A percentile compares a stretch with the other conserved stretches of the same genome.
Evolutionary conservation across 1,140 invertebrate genomes (phyloP).

Genomic region (Lepidostoma basale): DNA sequence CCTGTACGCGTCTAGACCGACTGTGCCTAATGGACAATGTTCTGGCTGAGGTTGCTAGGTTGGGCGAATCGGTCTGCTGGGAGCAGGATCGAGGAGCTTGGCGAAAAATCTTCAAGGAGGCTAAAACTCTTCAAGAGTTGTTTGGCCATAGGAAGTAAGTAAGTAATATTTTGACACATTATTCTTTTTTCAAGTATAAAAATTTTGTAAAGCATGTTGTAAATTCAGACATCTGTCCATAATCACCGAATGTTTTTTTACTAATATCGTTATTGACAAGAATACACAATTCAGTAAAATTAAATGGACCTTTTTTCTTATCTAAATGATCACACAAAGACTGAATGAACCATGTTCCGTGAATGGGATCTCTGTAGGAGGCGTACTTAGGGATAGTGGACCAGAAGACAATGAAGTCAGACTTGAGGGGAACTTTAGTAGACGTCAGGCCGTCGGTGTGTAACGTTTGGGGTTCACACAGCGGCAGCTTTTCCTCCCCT

Average conservation of each 20-base stretch:
- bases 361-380: slow-evolving; percentile 5
- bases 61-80: too few species aligned
- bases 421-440: background rate
- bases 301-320: background rate
- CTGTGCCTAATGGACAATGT: too few species aligned
- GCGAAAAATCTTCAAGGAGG: too few species aligned
- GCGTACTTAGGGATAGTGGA: slow-evolving; percentile 18
- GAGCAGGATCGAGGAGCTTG: too few species aligned
- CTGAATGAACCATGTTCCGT: slow-evolving; percentile 37
- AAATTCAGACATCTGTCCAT: slow-evolving; percentile 14
- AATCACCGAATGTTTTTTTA: background rate
- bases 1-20: too few species aligned
- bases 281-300: slow-evolving; percentile 10
- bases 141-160: too few species aligned
- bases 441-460: background rate
- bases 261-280: slow-evolving; percentile 1
- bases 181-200: background rate
- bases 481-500: slow-evolving; percentile 28
- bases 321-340: slow-evolving; percentile 19
- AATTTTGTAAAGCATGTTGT: slow-evolving; percentile 8
- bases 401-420: slow-evolving; percentile 29
- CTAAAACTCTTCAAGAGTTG: too few species aligned
- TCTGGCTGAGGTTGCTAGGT: too few species aligned
- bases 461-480: background rate
- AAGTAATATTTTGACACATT: too few species aligned